Evolutionary conservation across 2,888 invertebrate species (phyloP).

Genomic region (Digitonthophagus gazella): DNA sequence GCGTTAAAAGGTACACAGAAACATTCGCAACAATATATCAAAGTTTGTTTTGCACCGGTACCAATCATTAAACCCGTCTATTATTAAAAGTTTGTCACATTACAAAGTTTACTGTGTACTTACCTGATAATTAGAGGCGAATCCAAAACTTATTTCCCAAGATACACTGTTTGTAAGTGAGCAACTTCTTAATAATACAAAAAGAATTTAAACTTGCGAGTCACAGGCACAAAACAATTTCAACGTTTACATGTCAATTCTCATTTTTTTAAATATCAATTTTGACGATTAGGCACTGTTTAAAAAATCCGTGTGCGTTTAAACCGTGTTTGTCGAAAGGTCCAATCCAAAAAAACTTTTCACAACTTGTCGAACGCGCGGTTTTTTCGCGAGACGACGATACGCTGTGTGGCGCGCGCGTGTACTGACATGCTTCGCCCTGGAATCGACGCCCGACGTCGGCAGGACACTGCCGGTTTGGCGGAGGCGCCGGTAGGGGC

Average conservation of each 20-base stretch:
- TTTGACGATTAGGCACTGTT: not conserved
- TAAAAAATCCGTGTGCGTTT: not conserved
- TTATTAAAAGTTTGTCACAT: too few relatives aligned
- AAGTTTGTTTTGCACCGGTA: not conserved
- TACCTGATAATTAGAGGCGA: not conserved
- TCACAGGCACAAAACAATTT: not conserved
- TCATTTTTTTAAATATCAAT: too few relatives aligned
- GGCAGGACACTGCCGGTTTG: conserved; percentile 48
- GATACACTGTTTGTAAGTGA: too few relatives aligned
- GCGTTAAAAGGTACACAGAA: not conserved
- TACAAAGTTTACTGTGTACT: not conserved
- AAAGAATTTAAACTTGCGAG: not conserved
- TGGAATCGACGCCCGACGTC: conserved; percentile 48
- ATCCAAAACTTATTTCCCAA: not conserved
- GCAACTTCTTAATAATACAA: not conserved
- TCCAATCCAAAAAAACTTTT: not conserved
- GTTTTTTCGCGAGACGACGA: conserved; percentile 28
- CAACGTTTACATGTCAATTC: too few relatives aligned
- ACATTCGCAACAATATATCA: not conserved
- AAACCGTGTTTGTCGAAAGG: too few relatives aligned
- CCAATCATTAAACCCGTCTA: not conserved
- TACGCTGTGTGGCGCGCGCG: conserved; percentile 45
- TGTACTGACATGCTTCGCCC: conserved; percentile 45
- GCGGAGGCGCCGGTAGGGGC: conserved; percentile 41
- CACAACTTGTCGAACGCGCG: conserved; percentile 17